Base-by-base conservation (phyloP, 30 jellyfish, hydroid and myxozoan species). In the Catostylus mosaicus region DNA sequence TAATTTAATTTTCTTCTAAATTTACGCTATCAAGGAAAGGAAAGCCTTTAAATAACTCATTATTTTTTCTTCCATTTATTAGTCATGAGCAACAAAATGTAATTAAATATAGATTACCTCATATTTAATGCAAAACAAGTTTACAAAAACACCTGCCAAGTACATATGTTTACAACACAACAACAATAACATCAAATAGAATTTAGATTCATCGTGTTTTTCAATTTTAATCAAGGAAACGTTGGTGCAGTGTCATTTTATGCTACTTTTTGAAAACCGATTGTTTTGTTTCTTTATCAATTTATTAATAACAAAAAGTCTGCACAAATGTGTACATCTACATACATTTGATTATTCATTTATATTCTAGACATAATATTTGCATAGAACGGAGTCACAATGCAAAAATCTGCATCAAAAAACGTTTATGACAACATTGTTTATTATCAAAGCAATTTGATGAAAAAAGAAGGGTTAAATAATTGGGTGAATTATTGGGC, bases 401-500 rank as follows among this genome's bases (percentile, higher is more conserved):
- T 80, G 90, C 67, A 80, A 33, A 6, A 75, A 10, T 75, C 96
- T 1, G 43, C 88, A 34, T 26, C 47, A 30, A 75, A 66, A 67
- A 36, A 75, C 29, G 79, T 45, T 18, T 67, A 60, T 16, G 96
- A 86, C 12, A 86, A 75, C 16, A 77, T 86, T 16, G 90, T 95
- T 22, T 95, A 95, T 47, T 84, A 82, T 54, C 97, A 95, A 86
- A 85, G 89, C 73, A 43, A 83, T 78, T 9, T 88, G 71, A 56
- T 95, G 96, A 84, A 85, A 69, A 95, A 95, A 73, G 99, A 95
- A 56, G 97, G 97, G 35, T 50, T 95, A 45, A 95, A 79, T 38
- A 67, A 80, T 8, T 95, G 99, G 99, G 72, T 84, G 26, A 23
- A 73, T 18, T 95, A 95, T 60, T 95, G 97, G 97, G 95, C 86